phyloP scores from a whole-genome alignment of 2,888 invertebrate genomes.

The Tanaodytes sp. region DNA sequence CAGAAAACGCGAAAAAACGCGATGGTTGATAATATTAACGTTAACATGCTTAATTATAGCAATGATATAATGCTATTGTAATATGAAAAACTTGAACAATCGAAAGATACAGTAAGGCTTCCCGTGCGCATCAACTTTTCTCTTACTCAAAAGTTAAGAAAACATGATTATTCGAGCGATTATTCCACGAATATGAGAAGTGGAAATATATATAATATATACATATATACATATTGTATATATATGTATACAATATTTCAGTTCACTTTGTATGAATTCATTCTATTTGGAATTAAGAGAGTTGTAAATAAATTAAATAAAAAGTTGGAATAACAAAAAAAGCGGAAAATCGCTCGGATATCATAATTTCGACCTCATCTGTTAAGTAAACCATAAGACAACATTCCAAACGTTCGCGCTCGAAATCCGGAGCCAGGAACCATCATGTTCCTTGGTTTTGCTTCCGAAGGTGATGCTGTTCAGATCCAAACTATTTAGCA shows the following conservation, averaged over 20 bases:
- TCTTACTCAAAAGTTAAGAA: constrained; percentile 15
- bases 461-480: constrained; percentile 47
- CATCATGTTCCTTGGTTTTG: constrained; percentile 56
- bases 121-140: constrained; percentile 45
- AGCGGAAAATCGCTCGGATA: constrained; percentile 26
- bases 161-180: no score
- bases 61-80: constrained; percentile 29
- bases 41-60: constrained; percentile 23
- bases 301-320: not conserved
- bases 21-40: constrained; percentile 31
- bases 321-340: not conserved
- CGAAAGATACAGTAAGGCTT: constrained; percentile 44
- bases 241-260: no score
- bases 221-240: no score
- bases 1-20: no score
- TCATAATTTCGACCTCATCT: constrained; percentile 43
- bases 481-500: constrained; percentile 34
- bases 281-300: no score
- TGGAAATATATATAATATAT: no score
- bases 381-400: constrained; percentile 58
- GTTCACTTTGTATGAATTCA: no score
- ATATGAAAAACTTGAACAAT: constrained; percentile 26
- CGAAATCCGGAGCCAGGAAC: constrained; percentile 56
- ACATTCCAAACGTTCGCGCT: constrained; percentile 68
- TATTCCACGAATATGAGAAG: no score